phyloP scores from a whole-genome alignment of 2,797 vertebrate species.

The Siniperca scherzeri region DNA sequence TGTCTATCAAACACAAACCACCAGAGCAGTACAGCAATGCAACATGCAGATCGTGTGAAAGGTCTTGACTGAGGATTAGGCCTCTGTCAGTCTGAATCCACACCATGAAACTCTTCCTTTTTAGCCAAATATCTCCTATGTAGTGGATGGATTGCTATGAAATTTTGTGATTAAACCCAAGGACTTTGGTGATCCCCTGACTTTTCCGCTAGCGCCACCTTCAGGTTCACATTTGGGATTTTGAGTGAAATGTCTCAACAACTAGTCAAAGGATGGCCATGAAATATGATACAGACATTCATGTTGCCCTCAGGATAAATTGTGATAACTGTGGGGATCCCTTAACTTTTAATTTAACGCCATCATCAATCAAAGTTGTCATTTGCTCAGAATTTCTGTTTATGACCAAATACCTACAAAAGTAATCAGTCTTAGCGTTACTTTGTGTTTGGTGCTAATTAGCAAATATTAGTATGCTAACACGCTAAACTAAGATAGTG shows the following conservation, averaged over 20 bases:
- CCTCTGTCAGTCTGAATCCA: conserved; percentile 2
- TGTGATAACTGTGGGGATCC: too few species aligned
- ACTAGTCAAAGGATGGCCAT: background rate
- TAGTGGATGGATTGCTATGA: background rate
- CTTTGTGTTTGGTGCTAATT: background rate
- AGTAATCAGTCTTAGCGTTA: background rate
- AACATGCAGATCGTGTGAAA: background rate
- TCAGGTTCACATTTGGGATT: background rate
- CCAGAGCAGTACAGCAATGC: background rate
- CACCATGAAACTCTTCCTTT: background rate
- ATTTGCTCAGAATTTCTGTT: background rate
- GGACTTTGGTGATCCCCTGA: too few species aligned
- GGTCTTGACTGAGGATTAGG: background rate
- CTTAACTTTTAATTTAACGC: background rate
- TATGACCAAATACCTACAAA: background rate
- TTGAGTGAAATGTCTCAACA: background rate
- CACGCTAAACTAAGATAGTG: background rate
- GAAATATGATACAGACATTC: background rate
- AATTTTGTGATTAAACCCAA: background rate
- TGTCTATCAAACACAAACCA: conserved; percentile 11
- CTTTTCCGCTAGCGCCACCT: background rate
- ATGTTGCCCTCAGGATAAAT: too few species aligned
- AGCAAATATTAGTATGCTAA: background rate
- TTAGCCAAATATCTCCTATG: background rate
- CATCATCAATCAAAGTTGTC: background rate